phyloP scores from a whole-genome alignment of 30 jellyfish, hydroid and myxozoan genomes.

The Aurelia aurita region DNA sequence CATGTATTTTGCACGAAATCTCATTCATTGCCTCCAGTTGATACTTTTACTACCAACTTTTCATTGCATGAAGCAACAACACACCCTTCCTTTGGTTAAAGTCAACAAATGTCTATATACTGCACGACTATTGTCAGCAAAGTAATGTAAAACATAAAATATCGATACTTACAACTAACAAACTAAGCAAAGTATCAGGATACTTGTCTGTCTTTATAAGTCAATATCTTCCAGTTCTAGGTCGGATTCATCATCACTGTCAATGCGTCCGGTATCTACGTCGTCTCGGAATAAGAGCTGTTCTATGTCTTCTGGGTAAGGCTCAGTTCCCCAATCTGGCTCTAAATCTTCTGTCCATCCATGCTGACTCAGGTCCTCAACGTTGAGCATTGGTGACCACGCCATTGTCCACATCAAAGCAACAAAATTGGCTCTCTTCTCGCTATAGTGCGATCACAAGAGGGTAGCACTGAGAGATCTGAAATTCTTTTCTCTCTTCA shows the following conservation, averaged over 20 bases:
- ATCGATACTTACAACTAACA: slow-evolving; percentile 27
- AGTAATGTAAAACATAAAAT: slow-evolving; percentile 6
- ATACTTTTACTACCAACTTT: slow-evolving; percentile 24
- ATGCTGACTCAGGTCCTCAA: slow-evolving; percentile 40
- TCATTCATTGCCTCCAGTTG: slow-evolving; percentile 29
- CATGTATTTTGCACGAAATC: too few species aligned
- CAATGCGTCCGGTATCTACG: slow-evolving; percentile 11
- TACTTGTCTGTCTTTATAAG: slow-evolving; percentile 12
- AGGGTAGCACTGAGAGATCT: slow-evolving; percentile 60
- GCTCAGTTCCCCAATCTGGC: slow-evolving; percentile 33
- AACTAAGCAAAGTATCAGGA: slow-evolving; percentile 33
- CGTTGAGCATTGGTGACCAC: slow-evolving; percentile 16
- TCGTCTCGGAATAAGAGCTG: slow-evolving; percentile 24
- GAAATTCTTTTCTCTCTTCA: slow-evolving; percentile 21
- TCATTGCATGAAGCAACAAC: slow-evolving; percentile 6
- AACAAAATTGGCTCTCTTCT: slow-evolving; percentile 45
- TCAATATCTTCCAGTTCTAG: slow-evolving; percentile 27
- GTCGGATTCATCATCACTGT: slow-evolving; percentile 41
- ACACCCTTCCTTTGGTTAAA: neutral
- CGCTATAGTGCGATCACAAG: slow-evolving; percentile 20
- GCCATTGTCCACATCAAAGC: slow-evolving; percentile 50
- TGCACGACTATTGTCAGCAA: neutral
- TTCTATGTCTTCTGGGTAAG: slow-evolving; percentile 42
- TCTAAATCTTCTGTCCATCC: slow-evolving; percentile 17
- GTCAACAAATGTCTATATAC: slow-evolving; percentile 3